Percentiles rank a stretch among this genome's conserved stretches.
Evolutionary conservation across 2,113 vertebrate species (phyloP).

Genomic region (Himantopus leucocephalus): DNA sequence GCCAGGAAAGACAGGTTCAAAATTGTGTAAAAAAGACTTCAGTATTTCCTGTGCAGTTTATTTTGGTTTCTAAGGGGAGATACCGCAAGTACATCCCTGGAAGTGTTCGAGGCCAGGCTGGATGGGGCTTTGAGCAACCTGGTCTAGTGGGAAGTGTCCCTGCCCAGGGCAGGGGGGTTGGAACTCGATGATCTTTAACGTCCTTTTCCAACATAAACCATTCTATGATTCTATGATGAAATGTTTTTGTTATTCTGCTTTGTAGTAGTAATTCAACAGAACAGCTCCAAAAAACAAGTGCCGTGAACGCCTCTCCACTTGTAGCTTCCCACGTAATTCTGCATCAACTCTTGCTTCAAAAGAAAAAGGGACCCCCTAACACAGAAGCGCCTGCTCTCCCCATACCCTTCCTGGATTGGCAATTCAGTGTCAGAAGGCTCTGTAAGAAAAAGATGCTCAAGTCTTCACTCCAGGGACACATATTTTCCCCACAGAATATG

Average conservation of each 20-base stretch:
- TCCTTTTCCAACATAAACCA: no score
- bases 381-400: background rate
- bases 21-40: background rate
- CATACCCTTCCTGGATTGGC: no score
- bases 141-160: no score
- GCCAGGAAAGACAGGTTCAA: background rate
- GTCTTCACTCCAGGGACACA: background rate
- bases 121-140: no score
- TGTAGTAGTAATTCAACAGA: background rate
- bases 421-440: no score
- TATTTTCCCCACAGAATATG: background rate
- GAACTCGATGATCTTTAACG: no score
- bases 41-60: background rate
- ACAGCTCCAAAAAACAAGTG: background rate
- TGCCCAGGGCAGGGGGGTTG: no score
- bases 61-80: background rate
- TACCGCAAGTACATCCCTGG: background rate
- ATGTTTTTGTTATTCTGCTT: background rate
- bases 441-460: background rate
- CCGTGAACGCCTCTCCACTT: background rate
- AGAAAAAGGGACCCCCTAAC: background rate
- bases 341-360: background rate
- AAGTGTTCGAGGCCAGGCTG: no score
- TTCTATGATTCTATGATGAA: background rate
- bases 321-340: background rate